These are phyloP conservation scores for Xenopus laevis DNA, from an alignment of 2,113 vertebrate species.

Conservation along the genomic window DNA sequence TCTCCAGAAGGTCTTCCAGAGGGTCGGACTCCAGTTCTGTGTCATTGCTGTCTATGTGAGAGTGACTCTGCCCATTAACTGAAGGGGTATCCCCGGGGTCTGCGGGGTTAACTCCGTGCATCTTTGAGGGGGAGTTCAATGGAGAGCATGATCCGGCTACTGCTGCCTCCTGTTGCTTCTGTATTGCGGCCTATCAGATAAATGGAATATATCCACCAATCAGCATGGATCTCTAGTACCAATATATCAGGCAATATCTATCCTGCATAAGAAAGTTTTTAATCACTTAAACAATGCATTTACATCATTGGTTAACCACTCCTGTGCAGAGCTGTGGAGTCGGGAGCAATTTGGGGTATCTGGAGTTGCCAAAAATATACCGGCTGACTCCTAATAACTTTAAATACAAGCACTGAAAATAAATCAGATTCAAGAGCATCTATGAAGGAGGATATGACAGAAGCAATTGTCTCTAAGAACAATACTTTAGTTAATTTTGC, in stretches of 20 bases:
- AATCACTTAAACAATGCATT: too few relatives aligned
- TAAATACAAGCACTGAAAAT: too few relatives aligned
- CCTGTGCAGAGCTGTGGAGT: too few relatives aligned
- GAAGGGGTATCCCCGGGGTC: conserved; percentile 67
- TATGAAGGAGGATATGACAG: too few relatives aligned
- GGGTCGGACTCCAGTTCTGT: conserved; percentile 79
- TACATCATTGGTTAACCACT: too few relatives aligned
- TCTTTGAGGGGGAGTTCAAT: conserved; percentile 61
- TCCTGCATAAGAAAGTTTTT: too few relatives aligned
- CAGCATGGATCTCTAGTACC: background rate
- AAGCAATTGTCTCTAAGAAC: too few relatives aligned
- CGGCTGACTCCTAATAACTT: too few relatives aligned
- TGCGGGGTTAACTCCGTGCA: conserved; percentile 51
- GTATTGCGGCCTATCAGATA: conserved; percentile 78
- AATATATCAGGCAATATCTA: background rate
- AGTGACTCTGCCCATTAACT: conserved; percentile 82
- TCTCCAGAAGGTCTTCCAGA: conserved; percentile 86
- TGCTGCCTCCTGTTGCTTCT: conserved; percentile 82
- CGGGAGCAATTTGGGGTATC: too few relatives aligned
- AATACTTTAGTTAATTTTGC: too few relatives aligned
- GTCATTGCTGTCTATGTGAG: conserved; percentile 75
- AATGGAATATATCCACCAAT: background rate
- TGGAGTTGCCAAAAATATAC: too few relatives aligned
- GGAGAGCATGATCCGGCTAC: conserved; percentile 60
- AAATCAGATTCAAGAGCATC: too few relatives aligned